Percentiles rank a stretch among this genome's conserved stretches.
Evolutionary conservation across 2,888 invertebrate species (phyloP).

Genomic region (Campoplex capitator): DNA sequence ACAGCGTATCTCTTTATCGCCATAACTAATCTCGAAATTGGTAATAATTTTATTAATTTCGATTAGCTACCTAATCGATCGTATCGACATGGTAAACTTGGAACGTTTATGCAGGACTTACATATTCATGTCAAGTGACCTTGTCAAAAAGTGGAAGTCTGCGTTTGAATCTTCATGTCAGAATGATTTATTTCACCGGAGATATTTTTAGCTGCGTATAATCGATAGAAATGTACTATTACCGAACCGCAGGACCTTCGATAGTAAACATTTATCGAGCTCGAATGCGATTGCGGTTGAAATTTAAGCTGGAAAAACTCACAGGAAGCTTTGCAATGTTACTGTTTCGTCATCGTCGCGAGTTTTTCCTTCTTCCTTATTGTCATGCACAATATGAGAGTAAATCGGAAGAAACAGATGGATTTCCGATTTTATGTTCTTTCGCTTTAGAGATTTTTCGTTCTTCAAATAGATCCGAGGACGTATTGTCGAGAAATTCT

Average conservation of each 20-base stretch:
- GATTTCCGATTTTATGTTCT: no score
- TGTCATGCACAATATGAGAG: neutral
- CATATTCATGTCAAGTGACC: neutral
- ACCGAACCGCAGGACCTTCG: neutral
- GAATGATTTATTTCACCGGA: neutral
- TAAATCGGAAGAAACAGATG: neutral
- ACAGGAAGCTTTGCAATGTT: neutral
- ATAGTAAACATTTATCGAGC: neutral
- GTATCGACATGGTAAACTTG: neutral
- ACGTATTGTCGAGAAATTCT: no score
- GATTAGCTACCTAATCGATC: neutral
- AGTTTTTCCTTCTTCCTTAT: neutral
- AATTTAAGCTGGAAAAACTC: neutral
- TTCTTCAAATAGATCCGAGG: neutral
- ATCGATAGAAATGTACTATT: neutral
- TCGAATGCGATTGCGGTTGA: neutral
- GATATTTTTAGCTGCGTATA: neutral
- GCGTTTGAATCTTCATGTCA: neutral
- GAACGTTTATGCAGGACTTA: neutral
- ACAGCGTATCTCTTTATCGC: neutral
- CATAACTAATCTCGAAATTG: neutral
- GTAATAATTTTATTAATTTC: neutral
- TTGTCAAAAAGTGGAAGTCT: neutral
- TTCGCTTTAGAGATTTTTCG: neutral
- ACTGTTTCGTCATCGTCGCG: neutral